Evolutionary conservation across 2,797 vertebrate species (phyloP), one percentile per base, ranked within the genome.

Genomic region (Sciurus vulgaris): DNA sequence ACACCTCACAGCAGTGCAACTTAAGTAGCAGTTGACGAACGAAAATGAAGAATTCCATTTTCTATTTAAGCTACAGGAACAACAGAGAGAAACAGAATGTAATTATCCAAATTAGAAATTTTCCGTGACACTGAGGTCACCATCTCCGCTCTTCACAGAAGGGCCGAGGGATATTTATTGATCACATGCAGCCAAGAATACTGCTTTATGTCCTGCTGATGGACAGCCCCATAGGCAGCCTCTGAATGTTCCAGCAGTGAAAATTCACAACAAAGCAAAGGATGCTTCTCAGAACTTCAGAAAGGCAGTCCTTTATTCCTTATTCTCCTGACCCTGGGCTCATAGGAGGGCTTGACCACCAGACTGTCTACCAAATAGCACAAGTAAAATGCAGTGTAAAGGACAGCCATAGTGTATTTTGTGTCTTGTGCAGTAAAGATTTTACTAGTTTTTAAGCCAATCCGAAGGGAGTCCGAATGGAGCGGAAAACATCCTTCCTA

Each of bases 81-180:
- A 94, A 94, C 91, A 90, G 95, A 95, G 95, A 97, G 93, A 96
- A 83, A 74, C 89, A 94, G 91, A 97, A 96, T 95, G 88, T 96
- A 97, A 97, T 97, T 97, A 97, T 65, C 94, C 89, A 97, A 97
- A 97, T 97, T 96, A 98, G 96, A 97, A 96, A 95, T 95, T 96
- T 92, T 96, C 94, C 70, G 81, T 96, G 97, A 97, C 96, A 97
- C 94, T 65, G 79, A 97, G 96, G 97, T 97, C 96, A 97, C 61
- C 65, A n/a, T 93, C 84, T 89, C 74, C 13, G 44, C 85, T 96
- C 81, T 96, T 96, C 95, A 95, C 81, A 94, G 95, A 97, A 93
- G 89, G 77, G n/a, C 89, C 84, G 41, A 33, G 69, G 84, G 96
- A 92, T 95, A 95, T 92, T 95, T 96, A 97, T 92, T 95, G 97